These are phyloP conservation scores for Pantherophis alleghaniensis DNA, from an alignment of 2,797 vertebrate genomes.

Conservation along the genomic window DNA sequence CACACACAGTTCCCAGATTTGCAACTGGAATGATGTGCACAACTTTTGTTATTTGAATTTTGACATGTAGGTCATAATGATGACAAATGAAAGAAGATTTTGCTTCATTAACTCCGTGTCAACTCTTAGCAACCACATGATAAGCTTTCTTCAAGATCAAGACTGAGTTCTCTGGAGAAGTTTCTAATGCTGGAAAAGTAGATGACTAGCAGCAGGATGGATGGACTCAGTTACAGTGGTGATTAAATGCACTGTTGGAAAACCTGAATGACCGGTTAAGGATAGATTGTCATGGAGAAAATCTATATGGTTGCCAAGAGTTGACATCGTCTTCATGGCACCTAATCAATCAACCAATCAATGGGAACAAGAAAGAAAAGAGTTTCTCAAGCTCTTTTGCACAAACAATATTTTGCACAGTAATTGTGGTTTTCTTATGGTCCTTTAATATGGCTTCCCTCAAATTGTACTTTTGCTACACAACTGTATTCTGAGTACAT, in stretches of 20 bases:
- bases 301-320: not conserved
- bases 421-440: not conserved
- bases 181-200: not conserved
- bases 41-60: not conserved
- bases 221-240: not conserved
- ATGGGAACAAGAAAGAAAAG: not conserved
- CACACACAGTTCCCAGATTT: not conserved
- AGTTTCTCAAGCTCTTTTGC: not conserved
- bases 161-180: not conserved
- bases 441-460: not conserved
- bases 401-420: not conserved
- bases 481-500: not conserved
- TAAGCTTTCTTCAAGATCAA: not conserved
- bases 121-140: not conserved
- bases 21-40: not conserved
- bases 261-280: not conserved
- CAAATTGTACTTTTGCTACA: not conserved
- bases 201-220: not conserved
- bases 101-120: not conserved
- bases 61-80: not conserved
- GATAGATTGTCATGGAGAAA: not conserved
- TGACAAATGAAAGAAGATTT: not conserved
- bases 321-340: not conserved
- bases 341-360: not conserved
- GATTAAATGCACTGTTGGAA: not conserved